These are phyloP conservation scores for Cnemophilus loriae DNA, from an alignment of 2,113 vertebrate species.

Conservation along the genomic window DNA sequence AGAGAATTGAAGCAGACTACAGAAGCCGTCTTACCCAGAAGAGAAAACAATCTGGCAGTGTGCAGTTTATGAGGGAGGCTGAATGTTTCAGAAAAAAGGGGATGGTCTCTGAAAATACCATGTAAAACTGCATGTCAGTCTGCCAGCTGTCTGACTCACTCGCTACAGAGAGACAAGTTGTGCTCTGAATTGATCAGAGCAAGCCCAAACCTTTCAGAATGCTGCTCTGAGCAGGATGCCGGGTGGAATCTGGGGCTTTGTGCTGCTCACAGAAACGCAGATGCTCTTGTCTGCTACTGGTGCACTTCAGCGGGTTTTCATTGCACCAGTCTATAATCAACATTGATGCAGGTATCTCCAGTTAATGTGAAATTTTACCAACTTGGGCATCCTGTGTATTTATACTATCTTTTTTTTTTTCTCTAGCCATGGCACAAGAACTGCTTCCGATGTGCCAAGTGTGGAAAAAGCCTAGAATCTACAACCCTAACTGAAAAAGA, in stretches of 20 bases:
- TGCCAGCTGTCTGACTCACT: background rate
- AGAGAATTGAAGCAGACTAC: background rate
- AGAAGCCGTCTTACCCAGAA: background rate
- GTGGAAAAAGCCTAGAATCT: slow-evolving; percentile 94
- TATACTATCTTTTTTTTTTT: background rate
- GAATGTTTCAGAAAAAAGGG: background rate
- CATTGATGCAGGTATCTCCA: background rate
- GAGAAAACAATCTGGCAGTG: background rate
- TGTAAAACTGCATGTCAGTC: background rate
- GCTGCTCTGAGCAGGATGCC: background rate
- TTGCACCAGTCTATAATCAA: background rate
- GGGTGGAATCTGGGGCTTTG: background rate
- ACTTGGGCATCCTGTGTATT: background rate
- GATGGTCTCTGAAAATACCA: background rate
- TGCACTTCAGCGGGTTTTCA: background rate
- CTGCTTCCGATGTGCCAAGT: slow-evolving; percentile 96
- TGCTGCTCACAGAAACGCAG: background rate
- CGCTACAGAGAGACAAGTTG: rapidly evolving
- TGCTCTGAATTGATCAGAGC: background rate
- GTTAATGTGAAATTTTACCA: background rate
- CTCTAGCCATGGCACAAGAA: slow-evolving; percentile 93
- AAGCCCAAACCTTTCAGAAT: background rate
- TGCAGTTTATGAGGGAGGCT: background rate
- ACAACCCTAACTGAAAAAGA: slow-evolving; percentile 96
- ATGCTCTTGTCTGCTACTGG: background rate